These are phyloP conservation scores for Entomobrya multifasciata DNA, from an alignment of 2,888 invertebrate species.

Conservation along the genomic window DNA sequence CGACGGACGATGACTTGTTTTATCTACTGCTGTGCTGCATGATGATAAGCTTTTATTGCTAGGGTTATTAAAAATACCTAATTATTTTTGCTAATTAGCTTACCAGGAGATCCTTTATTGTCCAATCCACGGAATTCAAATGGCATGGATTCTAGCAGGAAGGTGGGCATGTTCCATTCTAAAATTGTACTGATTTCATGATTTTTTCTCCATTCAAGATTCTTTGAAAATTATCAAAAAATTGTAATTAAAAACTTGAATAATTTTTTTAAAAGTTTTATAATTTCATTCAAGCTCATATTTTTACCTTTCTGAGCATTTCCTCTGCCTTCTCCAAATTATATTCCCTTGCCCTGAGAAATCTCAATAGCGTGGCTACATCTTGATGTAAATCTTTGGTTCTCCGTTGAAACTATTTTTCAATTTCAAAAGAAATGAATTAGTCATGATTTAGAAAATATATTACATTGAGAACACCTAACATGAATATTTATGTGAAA, in stretches of 20 bases:
- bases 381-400: conserved; percentile 56
- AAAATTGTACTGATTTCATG: conserved; percentile 54
- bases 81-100: too few species aligned
- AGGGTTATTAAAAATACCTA: too few species aligned
- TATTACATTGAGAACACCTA: conserved; percentile 1
- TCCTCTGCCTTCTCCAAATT: conserved; percentile 61
- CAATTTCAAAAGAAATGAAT: neutral
- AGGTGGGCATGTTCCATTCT: conserved; percentile 51
- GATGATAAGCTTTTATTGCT: too few species aligned
- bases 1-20: too few species aligned
- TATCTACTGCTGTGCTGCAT: too few species aligned
- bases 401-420: conserved; percentile 37
- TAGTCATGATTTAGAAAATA: neutral
- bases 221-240: too few species aligned
- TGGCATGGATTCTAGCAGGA: conserved; percentile 43
- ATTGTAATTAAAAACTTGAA: too few species aligned
- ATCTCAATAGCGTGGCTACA: conserved; percentile 26
- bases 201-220: conserved; percentile 62
- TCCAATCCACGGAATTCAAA: conserved; percentile 56
- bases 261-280: too few species aligned
- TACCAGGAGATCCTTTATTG: conserved; percentile 64
- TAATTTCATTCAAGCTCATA: too few species aligned
- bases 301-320: conserved; percentile 73
- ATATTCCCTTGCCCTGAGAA: conserved; percentile 63
- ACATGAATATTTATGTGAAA: neutral